Conservation (phyloP, 2,113 vertebrate genomes). For the Aegithalos caudatus region DNA sequence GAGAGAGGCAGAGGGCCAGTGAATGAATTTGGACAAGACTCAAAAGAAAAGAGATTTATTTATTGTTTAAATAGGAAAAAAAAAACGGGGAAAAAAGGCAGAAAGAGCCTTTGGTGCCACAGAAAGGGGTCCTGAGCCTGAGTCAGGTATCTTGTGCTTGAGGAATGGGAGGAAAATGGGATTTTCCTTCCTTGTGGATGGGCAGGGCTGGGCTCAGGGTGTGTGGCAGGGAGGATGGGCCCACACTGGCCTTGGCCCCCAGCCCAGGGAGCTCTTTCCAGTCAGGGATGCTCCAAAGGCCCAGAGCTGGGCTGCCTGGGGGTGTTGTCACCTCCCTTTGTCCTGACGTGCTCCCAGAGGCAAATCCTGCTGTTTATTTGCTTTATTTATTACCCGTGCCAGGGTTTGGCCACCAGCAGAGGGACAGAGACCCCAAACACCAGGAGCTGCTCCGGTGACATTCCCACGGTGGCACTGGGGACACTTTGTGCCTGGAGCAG, state of each 20-base stretch:
- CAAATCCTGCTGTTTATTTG: neutral
- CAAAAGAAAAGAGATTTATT: neutral
- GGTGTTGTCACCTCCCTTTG: neutral
- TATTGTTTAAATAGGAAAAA: neutral
- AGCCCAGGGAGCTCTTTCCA: neutral
- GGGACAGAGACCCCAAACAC: fast-evolving
- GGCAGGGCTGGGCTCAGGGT: neutral
- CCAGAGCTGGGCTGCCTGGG: neutral
- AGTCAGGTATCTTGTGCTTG: neutral
- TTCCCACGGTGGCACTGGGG: neutral
- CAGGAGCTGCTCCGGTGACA: neutral
- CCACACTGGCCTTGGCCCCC: neutral
- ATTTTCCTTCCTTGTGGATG: neutral
- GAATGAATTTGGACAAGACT: neutral
- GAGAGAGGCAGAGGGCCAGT: neutral
- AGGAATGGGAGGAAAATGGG: neutral
- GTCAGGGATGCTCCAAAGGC: neutral
- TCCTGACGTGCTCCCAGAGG: neutral
- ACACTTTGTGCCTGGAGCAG: neutral
- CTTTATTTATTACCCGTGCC: neutral
- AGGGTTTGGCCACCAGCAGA: neutral
- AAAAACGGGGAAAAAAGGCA: neutral
- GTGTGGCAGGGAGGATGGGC: fast-evolving
- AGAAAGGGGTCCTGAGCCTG: neutral
- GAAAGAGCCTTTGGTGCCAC: neutral